Evolutionary conservation across 2,113 vertebrate species (phyloP), one percentile per base, ranked within the genome.

Genomic region (Lycaon pictus): DNA sequence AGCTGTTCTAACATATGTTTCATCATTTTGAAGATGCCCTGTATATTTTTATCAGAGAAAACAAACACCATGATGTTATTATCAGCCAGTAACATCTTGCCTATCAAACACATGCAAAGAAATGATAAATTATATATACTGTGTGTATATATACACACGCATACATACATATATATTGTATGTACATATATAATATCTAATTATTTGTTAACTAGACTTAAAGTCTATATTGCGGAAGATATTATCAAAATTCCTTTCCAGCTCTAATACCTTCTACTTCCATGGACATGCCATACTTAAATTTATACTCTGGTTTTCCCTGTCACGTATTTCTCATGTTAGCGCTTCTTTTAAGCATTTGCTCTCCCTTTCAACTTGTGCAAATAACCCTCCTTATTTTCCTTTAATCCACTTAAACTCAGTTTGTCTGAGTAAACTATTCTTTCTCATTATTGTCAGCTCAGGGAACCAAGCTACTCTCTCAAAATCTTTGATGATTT

Each of bases 1-100:
- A 97, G 84, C 71, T 95, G 65, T 69, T 84, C 56, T 80, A 93
- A 48, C 93, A 92, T 89, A 96, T 85, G 90, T 17, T 85, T 82
- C 91, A 86, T 72, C 63, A 83, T 93, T 93, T 90, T 69, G 82
- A 96, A 93, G 62, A 90, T 92, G 32, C 4, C 53, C 65, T 94
- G 29, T 82, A 79, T 32, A 97, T 91, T 88, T 93, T 90, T 84
- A 87, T 80, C 37, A 90, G 35, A 71, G 27, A 88, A 58, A 94
- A 92, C 15, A 95, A 97, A 91, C 11, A 62, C 15, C 35, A 74
- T 74, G 35, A 72, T 60, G 35, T 92, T 85, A 63, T 69, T 94
- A 74, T 22, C 27, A 84, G 4, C 23, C 77, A 90, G n/a, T 56
- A 89, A 89, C 23, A 96, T 72, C 82, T 80, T 85, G 9, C 23